Conservation (phyloP, 2,113 vertebrate genomes). For the Cepphus grylle region DNA sequence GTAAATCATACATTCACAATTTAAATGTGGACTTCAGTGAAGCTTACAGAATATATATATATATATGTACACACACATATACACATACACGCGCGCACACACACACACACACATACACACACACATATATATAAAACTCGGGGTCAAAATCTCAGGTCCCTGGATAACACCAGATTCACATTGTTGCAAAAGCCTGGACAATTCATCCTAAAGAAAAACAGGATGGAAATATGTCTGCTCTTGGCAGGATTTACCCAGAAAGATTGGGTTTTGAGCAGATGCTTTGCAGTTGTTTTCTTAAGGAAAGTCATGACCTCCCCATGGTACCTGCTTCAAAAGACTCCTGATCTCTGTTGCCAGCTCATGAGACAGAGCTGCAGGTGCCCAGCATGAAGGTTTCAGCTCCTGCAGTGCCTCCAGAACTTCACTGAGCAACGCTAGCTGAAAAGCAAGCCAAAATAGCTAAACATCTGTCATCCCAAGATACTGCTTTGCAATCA, state of each 20-base stretch:
- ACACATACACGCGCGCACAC: too few relatives aligned
- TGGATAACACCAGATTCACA: neutral
- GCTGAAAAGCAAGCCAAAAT: neutral
- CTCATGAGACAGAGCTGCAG: neutral
- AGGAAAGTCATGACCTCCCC: neutral
- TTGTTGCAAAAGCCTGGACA: neutral
- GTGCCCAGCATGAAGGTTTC: neutral
- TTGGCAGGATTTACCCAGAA: neutral
- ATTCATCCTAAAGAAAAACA: neutral
- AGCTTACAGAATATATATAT: neutral
- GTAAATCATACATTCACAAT: neutral
- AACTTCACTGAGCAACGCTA: neutral
- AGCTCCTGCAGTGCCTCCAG: neutral
- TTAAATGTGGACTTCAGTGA: neutral
- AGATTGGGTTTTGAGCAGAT: neutral
- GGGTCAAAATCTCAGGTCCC: neutral
- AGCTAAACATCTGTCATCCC: neutral
- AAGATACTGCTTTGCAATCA: neutral
- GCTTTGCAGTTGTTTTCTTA: neutral
- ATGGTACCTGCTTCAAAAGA: neutral
- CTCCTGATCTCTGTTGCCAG: neutral
- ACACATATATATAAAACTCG: neutral
- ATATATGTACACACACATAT: accelerated
- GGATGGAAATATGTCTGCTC: neutral
- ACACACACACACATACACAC: accelerated